Percentiles rank a stretch among this genome's conserved stretches.
phyloP scores from a whole-genome alignment of 2,797 vertebrate species.

The Enteromius afrohamiltoni region DNA sequence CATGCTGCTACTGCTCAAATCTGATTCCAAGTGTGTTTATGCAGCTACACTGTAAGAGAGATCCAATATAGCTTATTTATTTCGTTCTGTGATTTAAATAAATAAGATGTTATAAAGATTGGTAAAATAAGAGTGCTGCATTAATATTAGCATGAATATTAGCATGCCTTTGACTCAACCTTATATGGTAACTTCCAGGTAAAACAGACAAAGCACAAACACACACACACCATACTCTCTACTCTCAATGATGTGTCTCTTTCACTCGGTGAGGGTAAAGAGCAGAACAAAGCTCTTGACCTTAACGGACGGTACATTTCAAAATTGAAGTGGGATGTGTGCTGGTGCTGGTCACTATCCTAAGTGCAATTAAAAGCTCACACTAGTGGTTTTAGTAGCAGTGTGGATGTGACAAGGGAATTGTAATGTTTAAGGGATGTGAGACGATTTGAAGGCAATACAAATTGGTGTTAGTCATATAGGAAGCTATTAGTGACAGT shows the following conservation, averaged over 20 bases:
- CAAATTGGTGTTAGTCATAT: slow-evolving; percentile 5
- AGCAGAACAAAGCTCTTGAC: slow-evolving; percentile 29
- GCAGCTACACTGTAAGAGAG: background rate
- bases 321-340: slow-evolving; percentile 2
- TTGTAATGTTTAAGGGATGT: background rate
- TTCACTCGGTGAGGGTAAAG: background rate
- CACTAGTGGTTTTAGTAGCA: background rate
- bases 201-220: background rate
- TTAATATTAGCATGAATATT: background rate
- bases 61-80: background rate
- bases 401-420: background rate
- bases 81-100: slow-evolving; percentile 5
- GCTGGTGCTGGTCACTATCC: background rate
- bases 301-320: slow-evolving; percentile 24
- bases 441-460: background rate
- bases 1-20: slow-evolving; percentile 6
- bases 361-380: background rate
- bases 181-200: background rate
- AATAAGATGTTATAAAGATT: background rate
- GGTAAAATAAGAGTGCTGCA: background rate
- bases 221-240: background rate
- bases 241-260: background rate
- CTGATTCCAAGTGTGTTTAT: background rate
- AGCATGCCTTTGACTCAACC: background rate
- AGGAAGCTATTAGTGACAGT: slow-evolving; percentile 23